Base-by-base conservation (phyloP, 1,140 invertebrate species). In the Anagrus nilaparvatae region DNA sequence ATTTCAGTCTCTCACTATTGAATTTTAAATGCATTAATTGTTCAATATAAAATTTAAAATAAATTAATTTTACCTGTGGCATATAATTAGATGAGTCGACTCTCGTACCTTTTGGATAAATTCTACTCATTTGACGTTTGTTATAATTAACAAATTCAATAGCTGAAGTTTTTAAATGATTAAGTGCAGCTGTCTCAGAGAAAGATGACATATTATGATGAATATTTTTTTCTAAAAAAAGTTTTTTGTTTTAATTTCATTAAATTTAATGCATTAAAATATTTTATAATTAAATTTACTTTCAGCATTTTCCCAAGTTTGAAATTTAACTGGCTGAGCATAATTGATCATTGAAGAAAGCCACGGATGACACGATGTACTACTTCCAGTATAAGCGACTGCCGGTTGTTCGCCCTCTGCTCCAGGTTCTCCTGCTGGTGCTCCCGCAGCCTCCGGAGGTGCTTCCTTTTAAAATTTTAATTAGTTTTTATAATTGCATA, bases 311-410 rank as follows among this genome's bases (percentile, higher is more conserved):
- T 98, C 94, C 63, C 98, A 99, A 54, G 90, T 87, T 63, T 92
- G 87, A 70, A 99, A 99, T 72, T 99, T 99, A 55, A 99, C 84
- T 5, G 96, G 96, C 67, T 98, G 94, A 48, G 94, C 92, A 74
- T 99, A 99, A 75, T 99, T 99, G 56, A 99, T 87, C 82, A 99
- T 87, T 17, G 92, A 93, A n/a, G 94, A 97, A 1, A 99, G 76
- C 76, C 88, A 93, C n/a, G 96, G 97, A 72, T 99, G 97, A 41
- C 97, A 93, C 60, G 92, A 93, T 50, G 91, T 95, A n/a, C 96
- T 99, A 40, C 94, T 97, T 18, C 94, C 92, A 1, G 87, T 94
- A 67, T 99, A 96, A 51, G 78, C 75, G 38, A 81, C 77, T 0
- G 80, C 75, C 3, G 77, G 76, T 0, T 74, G 68, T 20, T 70